Evolutionary conservation across 2,113 vertebrate genomes (phyloP), one percentile per base, ranked within the genome.

Genomic region (Catagonus wagneri): DNA sequence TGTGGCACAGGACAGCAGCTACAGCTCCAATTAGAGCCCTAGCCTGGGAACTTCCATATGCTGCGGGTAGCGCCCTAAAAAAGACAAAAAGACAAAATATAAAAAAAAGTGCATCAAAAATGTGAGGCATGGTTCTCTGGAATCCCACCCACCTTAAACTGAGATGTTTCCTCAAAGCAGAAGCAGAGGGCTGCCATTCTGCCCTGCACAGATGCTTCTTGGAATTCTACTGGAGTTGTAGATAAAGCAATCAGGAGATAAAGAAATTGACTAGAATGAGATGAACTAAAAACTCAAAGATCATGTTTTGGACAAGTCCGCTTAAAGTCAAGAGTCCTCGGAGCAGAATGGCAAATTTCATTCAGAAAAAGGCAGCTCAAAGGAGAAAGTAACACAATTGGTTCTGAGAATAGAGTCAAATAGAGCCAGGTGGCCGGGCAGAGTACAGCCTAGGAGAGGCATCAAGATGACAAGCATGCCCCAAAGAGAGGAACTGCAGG

Each of bases 201-300:
- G 52, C 50, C 75, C 34, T 27, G 23, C 10, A 86, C 39, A 93
- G 78, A 76, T 22, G 34, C 17, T 58, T 32, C 50, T 8, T 61
- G 71, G 34, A 75, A 91, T 90, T 78, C 91, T 34, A 2, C 27
- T 23, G 56, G 61, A 61, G 32, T 68, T 3, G 3, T 7, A 58
- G 29, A 72, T 50, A 89, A 91, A 60, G 52, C 39, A 91, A 94
- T 93, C 74, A 95, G 76, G 50, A 95, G 91, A 95, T 75, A 95
- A 91, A 80, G 68, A 85, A 93, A 83, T 25, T 6, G 68, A 25
- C 56, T 3, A 19, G 50, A 93, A 88, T n/a, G 80, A 92, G 50
- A 76, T 0, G 34, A 78, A 96, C n/a, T 68, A 16, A 61, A 83
- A 63, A 68, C 14, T 81, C 65, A 29, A 39, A 52, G 63, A 78